Base-by-base conservation (phyloP, 1,140 invertebrate species). In the Lasioglossum albipes region DNA sequence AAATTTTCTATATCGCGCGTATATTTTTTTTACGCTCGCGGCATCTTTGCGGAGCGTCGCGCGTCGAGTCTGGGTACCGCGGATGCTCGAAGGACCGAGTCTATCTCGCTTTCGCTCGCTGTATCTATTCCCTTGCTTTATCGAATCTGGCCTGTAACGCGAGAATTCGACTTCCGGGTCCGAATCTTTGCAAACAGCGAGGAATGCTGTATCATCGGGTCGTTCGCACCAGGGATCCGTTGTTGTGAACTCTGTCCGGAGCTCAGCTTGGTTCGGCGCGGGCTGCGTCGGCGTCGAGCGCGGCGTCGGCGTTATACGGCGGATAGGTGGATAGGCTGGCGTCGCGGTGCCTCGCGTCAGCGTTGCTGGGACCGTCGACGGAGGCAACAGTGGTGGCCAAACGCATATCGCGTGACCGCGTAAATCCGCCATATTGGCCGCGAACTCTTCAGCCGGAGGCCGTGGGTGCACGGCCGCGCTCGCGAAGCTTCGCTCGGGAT, bases 211-310 rank as follows among this genome's bases (percentile, higher is more conserved):
- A 10, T 12, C 54, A n/a, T 45, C 71, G 83, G 86, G 80, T 81
- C 82, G 84, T 80, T 89, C 86, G 86, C 86, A 85, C 86, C 85
- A 85, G 85, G 85, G 87, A 88, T 86, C 20, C 88, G 84, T 76
- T 79, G 75, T 81, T 75, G 62, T 36, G 72, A 75, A 49, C 61
- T 57, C 52, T 12, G 42, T 7, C 54, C 7, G 18, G 61, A 13
- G 31, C 49, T 22, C 20, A 75, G 52, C 81, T 82, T 76, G 84
- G 86, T 2, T 57, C 16, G 16, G 16, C 52, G 52, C 52, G 52
- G 52, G 16, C 82, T 79, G 84, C 81, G 87, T 81, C 84, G 82
- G 81, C 57, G 20, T 9, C 57, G 16, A 27, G 52, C 72, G 79
- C 73, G 66, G 76, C 76, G 80, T 74, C 69, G 84, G 69, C 72